Evolutionary conservation across 2,888 invertebrate genomes (phyloP), one percentile per base, ranked within the genome.

Genomic region (Eremobia ochroleuca): DNA sequence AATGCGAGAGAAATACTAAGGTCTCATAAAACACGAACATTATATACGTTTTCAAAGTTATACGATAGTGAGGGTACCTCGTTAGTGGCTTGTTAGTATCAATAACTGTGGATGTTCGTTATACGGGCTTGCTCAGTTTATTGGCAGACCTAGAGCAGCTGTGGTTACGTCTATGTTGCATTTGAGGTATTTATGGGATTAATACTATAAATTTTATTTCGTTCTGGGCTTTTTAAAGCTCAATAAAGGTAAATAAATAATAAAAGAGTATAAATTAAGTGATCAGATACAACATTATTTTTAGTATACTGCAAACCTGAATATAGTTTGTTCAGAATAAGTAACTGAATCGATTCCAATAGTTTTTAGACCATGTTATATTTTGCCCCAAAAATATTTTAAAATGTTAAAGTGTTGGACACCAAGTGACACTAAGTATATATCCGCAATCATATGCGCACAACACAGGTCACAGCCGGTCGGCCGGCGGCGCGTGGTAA

Each of bases 41-140:
- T 40, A 59, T 31, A 83, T 67, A 62, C 5, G 18, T 49, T 55
- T 67, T 15, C 15, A n/a, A 64, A 28, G 65, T 58, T 66, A 68
- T 65, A 18, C 15, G n/a, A 18, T 34, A 37, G 72, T 68, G 40
- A 28, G 34, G 52, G 49, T 31, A 21, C 46, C 81, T 87, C 85
- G 85, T 81, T 85, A 79, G 81, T 28, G 4, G 72, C 87, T 85
- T 87, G 85, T 85, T 87, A 81, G 77, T 75, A 75, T 67, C 74
- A 66, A 81, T 74, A 77, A 68, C 81, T 78, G 68, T 31, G 43
- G n/a, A 9, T 9, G 71, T n/a, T 79, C 9, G 81, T 78, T 71
- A 77, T 61, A 34, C 28, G 18, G 9, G 0, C 2, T 49, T 28
- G 70, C 43, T 58, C 37, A 62, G 55, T 76, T 79, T 86, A 79